These are phyloP conservation scores for Monomorium pharaonis DNA, from an alignment of 1,140 invertebrate species.

Conservation along the genomic window DNA sequence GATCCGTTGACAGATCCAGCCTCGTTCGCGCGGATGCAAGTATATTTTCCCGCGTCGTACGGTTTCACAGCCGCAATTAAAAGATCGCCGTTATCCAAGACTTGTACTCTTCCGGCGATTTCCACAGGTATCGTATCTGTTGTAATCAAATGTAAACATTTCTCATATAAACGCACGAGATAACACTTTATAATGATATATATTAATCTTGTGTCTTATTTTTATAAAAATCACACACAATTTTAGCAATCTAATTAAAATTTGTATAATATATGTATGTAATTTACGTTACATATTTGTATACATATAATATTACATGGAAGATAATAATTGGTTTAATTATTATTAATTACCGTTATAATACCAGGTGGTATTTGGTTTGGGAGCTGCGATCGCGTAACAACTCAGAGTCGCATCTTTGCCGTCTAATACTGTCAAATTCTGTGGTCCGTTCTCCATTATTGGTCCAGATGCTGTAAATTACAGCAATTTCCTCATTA, in stretches of 20 bases:
- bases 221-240: not conserved
- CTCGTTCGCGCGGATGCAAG: slow-evolving; percentile 94
- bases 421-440: slow-evolving; percentile 95
- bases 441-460: slow-evolving; percentile 92
- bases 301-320: slow-evolving; percentile 36
- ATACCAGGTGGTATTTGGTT: slow-evolving; percentile 96
- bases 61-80: slow-evolving; percentile 94
- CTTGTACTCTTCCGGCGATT: slow-evolving; percentile 91
- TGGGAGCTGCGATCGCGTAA: slow-evolving; percentile 94
- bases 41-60: slow-evolving; percentile 94
- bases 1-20: slow-evolving; percentile 93
- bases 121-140: slow-evolving; percentile 86
- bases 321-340: slow-evolving; percentile 11
- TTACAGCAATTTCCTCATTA: slow-evolving; percentile 1
- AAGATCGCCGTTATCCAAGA: slow-evolving; percentile 93
- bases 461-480: slow-evolving; percentile 92
- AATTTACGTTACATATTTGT: not conserved
- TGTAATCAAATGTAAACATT: slow-evolving; percentile 55
- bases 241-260: not conserved
- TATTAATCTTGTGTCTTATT: not conserved
- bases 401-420: slow-evolving; percentile 95
- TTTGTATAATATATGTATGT: not conserved
- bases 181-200: not conserved
- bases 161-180: not conserved
- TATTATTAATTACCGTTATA: slow-evolving; percentile 89